Percentiles rank a stretch among this genome's conserved stretches.
phyloP scores from a whole-genome alignment of 2,113 vertebrate species.

The Uria lomvia region DNA sequence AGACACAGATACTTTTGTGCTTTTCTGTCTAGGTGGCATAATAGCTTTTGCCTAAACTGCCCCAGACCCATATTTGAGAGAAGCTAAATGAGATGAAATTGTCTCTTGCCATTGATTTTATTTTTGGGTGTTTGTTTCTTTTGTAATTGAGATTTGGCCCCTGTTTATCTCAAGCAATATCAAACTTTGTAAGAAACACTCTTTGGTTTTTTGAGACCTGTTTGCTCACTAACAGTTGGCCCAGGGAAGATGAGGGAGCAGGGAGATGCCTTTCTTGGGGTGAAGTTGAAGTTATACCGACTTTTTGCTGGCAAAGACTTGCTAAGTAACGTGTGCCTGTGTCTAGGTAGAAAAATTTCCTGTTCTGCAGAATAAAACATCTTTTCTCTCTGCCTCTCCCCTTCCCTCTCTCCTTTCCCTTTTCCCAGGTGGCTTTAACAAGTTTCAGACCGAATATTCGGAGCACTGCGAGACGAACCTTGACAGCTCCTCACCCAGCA shows the following conservation, averaged over 20 bases:
- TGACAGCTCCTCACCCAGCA: constrained; percentile 90
- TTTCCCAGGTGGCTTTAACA: constrained; percentile 92
- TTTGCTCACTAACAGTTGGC: not conserved
- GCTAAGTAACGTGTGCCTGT: rapidly evolving
- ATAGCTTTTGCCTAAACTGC: not conserved
- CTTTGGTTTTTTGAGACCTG: not conserved
- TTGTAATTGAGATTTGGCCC: not conserved
- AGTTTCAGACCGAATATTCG: constrained; percentile 93
- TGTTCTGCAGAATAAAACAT: not conserved
- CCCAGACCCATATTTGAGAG: not conserved
- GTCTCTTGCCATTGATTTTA: not conserved
- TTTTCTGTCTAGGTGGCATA: not conserved
- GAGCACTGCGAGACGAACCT: constrained; percentile 95
- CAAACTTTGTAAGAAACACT: not conserved
- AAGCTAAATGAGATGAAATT: not conserved
- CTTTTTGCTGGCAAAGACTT: not conserved
- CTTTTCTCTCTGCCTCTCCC: not conserved
- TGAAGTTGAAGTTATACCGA: not conserved
- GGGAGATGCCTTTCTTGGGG: not conserved
- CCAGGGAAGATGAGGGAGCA: not conserved
- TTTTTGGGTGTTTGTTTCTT: not conserved
- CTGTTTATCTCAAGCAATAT: not conserved
- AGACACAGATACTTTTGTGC: not conserved
- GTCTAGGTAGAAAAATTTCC: not conserved
- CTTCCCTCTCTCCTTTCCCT: not conserved